Percentiles rank a stretch among this genome's conserved stretches.
phyloP scores from a whole-genome alignment of 2,888 invertebrate genomes.

The Idaea dimidiata region DNA sequence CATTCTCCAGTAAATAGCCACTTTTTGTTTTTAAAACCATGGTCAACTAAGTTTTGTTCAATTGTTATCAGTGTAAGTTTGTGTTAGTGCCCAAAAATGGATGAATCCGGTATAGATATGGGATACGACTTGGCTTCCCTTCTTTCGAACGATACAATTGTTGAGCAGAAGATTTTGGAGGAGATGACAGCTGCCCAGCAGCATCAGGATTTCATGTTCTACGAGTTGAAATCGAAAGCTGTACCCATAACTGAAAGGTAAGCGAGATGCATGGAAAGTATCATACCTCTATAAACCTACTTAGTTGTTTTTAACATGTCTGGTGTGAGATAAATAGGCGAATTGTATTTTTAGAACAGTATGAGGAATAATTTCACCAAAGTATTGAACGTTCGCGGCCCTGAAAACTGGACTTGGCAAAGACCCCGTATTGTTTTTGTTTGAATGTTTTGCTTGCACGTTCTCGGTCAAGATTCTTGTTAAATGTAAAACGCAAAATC shows the following conservation, averaged over 20 bases:
- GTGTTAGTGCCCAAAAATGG: conserved; percentile 73
- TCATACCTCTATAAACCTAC: neutral
- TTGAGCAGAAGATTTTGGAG: conserved; percentile 76
- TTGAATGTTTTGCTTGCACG: neutral
- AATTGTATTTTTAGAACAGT: conserved; percentile 71
- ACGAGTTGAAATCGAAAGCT: conserved; percentile 82
- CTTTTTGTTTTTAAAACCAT: conserved; percentile 54
- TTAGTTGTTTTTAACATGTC: neutral
- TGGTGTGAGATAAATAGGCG: conserved; percentile 37
- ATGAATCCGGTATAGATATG: conserved; percentile 84
- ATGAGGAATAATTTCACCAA: conserved; percentile 74
- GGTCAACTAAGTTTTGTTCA: conserved; percentile 36
- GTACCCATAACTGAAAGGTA: conserved; percentile 82
- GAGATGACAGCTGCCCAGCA: conserved; percentile 79
- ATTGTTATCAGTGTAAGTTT: conserved; percentile 56
- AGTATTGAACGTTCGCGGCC: conserved; percentile 61
- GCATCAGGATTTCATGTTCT: conserved; percentile 82
- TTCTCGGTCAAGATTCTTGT: neutral
- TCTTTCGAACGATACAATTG: conserved; percentile 76
- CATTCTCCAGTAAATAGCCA: conserved; percentile 52
- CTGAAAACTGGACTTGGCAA: conserved; percentile 76
- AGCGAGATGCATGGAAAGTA: conserved; percentile 72
- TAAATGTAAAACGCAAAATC: neutral
- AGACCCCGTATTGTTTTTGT: conserved; percentile 43
- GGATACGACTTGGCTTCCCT: conserved; percentile 83